These are phyloP conservation scores for Trichomycterus rosablanca DNA, from an alignment of 2,113 vertebrate species.

Conservation along the genomic window DNA sequence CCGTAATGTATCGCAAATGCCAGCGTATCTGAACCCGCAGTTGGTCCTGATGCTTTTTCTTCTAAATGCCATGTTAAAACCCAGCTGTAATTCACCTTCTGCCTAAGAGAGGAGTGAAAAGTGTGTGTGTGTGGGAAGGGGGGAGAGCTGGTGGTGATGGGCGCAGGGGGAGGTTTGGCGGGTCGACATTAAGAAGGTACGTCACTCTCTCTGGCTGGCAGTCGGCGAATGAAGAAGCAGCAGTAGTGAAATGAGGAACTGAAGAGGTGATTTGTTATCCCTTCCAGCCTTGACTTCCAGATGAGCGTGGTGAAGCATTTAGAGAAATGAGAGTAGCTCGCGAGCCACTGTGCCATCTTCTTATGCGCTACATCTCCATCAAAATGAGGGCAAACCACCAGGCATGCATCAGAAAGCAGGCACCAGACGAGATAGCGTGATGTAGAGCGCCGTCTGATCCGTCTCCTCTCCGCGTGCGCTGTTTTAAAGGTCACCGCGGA, in stretches of 20 bases:
- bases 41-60: slow-evolving; percentile 50
- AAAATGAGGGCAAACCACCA: slow-evolving; percentile 15
- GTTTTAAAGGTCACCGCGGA: slow-evolving; percentile 57
- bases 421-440: slow-evolving; percentile 18
- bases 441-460: no score
- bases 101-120: no score
- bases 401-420: neutral
- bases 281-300: slow-evolving; percentile 44
- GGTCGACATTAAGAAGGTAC: slow-evolving; percentile 28
- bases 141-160: no score
- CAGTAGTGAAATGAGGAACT: slow-evolving; percentile 19
- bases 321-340: slow-evolving; percentile 9
- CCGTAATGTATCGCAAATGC: slow-evolving; percentile 68
- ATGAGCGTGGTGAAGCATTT: slow-evolving; percentile 37
- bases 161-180: slow-evolving; percentile 43
- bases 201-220: slow-evolving; percentile 11
- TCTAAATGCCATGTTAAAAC: slow-evolving; percentile 70
- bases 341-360: slow-evolving; percentile 8
- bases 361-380: slow-evolving; percentile 24
- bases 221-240: slow-evolving; percentile 12
- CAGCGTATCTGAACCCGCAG: slow-evolving; percentile 53
- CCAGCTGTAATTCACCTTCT: slow-evolving; percentile 55
- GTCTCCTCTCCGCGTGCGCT: no score
- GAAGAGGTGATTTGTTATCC: slow-evolving; percentile 56
- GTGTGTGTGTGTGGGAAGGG: no score